These are phyloP conservation scores for Nyctereutes procyonoides DNA, from an alignment of 2,113 vertebrate genomes.

Conservation along the genomic window DNA sequence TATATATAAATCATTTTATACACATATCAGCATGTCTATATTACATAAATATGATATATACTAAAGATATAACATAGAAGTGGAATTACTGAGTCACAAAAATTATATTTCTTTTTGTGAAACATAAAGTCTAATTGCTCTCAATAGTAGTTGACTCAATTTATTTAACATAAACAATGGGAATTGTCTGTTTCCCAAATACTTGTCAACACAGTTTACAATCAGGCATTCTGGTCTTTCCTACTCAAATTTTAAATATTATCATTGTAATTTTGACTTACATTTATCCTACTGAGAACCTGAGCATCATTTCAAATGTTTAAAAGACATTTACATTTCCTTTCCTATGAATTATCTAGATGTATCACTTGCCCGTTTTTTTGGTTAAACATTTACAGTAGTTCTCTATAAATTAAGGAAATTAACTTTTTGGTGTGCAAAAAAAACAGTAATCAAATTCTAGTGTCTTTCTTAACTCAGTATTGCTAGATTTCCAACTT, in stretches of 20 bases:
- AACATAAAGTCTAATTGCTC: background rate
- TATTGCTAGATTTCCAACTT: background rate
- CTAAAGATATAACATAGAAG: background rate
- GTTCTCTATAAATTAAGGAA: background rate
- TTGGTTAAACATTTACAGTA: background rate
- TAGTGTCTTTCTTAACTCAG: background rate
- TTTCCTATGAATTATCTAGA: constrained; percentile 22
- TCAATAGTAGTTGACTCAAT: background rate
- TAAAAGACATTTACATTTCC: constrained; percentile 3
- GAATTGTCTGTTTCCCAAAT: background rate
- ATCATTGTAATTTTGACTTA: constrained; percentile 26
- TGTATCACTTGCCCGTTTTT: background rate
- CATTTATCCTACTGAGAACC: background rate
- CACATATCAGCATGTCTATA: background rate
- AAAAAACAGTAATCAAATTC: background rate
- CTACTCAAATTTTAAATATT: background rate
- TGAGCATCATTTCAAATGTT: background rate
- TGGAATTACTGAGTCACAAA: background rate
- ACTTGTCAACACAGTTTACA: background rate
- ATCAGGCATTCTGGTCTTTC: background rate
- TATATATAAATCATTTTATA: background rate
- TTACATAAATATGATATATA: background rate
- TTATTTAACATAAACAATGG: background rate
- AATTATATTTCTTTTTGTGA: background rate
- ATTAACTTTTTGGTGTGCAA: background rate